A percentile compares a stretch with the other conserved stretches of the same genome.
These are phyloP conservation scores for Caenorhabditis tropicalis DNA, from an alignment of 1,140 invertebrate species.

Conservation along the genomic window DNA sequence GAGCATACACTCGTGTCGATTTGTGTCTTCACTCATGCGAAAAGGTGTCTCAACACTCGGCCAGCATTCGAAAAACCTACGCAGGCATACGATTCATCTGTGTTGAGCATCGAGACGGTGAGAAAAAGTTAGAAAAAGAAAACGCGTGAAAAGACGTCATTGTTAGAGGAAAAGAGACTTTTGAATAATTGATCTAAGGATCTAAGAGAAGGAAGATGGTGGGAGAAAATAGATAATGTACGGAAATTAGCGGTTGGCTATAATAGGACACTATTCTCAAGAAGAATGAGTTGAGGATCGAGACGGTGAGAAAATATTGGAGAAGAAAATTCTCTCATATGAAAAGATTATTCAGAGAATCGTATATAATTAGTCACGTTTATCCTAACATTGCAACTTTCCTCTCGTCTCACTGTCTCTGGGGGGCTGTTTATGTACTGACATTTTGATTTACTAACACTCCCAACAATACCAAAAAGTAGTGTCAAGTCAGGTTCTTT, in stretches of 20 bases:
- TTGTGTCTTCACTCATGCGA: constrained; percentile 48
- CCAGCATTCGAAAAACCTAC: constrained; percentile 57
- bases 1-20: constrained; percentile 53
- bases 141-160: background rate
- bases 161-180: background rate
- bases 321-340: too few species aligned
- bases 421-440: background rate
- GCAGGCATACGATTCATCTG: constrained; percentile 60
- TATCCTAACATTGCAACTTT: background rate
- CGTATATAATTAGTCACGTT: constrained; percentile 4
- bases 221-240: background rate
- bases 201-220: background rate
- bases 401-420: background rate
- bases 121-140: background rate
- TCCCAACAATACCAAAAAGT: background rate
- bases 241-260: background rate
- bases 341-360: too few species aligned
- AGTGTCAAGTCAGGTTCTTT: background rate
- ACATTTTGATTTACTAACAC: constrained; percentile 28
- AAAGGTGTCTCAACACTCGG: constrained; percentile 56
- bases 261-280: background rate
- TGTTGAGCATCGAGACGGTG: constrained; percentile 57
- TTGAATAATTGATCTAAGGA: constrained; percentile 9
- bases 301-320: too few species aligned
- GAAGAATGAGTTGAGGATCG: too few species aligned